Conservation (phyloP, 2,797 vertebrate genomes). For the Onychomys torridus region DNA sequence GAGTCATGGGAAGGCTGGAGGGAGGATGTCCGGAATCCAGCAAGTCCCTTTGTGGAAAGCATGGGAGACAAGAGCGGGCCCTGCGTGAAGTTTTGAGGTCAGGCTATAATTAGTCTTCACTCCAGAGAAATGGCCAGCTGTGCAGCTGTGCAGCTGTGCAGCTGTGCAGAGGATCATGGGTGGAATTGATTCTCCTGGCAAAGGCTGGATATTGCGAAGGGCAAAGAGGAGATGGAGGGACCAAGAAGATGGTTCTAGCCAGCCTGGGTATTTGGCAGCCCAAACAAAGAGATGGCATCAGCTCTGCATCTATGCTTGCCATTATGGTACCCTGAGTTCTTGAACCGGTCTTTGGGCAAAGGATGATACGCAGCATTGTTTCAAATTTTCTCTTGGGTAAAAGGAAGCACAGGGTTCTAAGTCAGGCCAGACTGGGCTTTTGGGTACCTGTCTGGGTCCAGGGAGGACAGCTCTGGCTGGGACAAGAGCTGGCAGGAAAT, state of each 20-base stretch:
- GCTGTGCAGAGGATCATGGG: neutral
- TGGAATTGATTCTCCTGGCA: neutral
- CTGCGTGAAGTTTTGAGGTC: neutral
- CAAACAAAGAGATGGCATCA: constrained; percentile 27
- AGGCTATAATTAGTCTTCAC: neutral
- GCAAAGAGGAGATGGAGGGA: neutral
- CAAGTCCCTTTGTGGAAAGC: neutral
- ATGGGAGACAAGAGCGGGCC: neutral
- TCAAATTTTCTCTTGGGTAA: neutral
- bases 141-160: neutral
- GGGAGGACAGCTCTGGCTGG: neutral
- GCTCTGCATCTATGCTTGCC: neutral
- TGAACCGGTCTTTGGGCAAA: constrained; percentile 46
- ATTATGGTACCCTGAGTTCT: constrained; percentile 39
- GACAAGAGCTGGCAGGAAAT: neutral
- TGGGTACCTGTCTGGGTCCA: neutral
- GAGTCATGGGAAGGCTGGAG: neutral
- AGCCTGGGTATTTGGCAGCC: neutral
- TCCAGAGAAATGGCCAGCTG: neutral
- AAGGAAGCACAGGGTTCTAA: neutral
- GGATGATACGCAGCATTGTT: constrained; percentile 19
- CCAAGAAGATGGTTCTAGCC: neutral
- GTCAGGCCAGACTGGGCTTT: neutral
- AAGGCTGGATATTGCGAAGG: neutral
- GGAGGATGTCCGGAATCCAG: neutral